Evolutionary conservation across 23 tunicate genomes (phyloP), one percentile per base, ranked within the genome.

Genomic region (Styela clava): DNA sequence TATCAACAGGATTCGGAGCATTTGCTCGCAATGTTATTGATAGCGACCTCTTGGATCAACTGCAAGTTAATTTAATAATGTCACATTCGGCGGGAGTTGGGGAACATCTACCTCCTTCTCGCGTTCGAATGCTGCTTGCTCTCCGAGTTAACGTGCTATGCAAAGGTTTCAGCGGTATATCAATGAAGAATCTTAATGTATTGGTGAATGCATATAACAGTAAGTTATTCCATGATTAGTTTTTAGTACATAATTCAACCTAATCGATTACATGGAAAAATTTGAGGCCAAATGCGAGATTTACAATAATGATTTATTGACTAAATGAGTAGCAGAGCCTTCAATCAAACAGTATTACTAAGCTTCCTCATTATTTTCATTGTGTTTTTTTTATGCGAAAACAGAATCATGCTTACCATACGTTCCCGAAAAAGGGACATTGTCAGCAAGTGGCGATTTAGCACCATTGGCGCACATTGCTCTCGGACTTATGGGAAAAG

Each of bases 51-150:
- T 74, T 95, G 34, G 84, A 79, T 2, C 69, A 80, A 65, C 92
- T 95, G 28, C 95, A 95, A 35, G 73, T 56, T 26, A 95, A 95
- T 63, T 64, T 95, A 62, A 89, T 95, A 52, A 88, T 81, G 62
- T 95, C 99, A 34, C 99, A 95, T 65, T 83, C 90, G 31, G 95
- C 83, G 67, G 99, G 99, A 27, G 95, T 89, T 21, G 99, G 99
- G 1, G 62, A 74, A 34, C 99, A 92, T 1, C 69, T 95, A 9
- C 26, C 87, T 16, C 88, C 89, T 16, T 89, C 84, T 34, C 36
- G 94, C 19, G 88, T 90, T 3, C 84, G 99, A 23, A 89, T 89
- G 99, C 52, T 95, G 84, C 80, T 95, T 29, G 99, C 96, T 32
- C 62, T 95, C 24, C 80, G 99, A 31, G 86, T 90, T 68, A 95